These are phyloP conservation scores for Scleropages formosus DNA, from an alignment of 2,797 vertebrate species.

Conservation along the genomic window DNA sequence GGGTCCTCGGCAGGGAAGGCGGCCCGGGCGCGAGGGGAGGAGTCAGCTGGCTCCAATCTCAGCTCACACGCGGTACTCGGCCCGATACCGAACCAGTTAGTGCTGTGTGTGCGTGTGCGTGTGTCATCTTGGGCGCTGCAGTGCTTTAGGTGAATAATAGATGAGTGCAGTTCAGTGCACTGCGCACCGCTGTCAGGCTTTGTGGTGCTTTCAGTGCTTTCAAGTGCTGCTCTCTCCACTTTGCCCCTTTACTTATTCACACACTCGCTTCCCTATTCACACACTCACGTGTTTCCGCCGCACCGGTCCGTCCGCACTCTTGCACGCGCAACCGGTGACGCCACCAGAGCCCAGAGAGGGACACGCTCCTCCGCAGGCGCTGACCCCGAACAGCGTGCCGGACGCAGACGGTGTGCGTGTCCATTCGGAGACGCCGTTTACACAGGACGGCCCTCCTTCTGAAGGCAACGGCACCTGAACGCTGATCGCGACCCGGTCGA, in stretches of 20 bases:
- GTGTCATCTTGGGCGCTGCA: neutral
- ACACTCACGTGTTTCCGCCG: too few relatives aligned
- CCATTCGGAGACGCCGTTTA: too few relatives aligned
- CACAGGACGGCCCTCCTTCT: too few relatives aligned
- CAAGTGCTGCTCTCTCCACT: neutral
- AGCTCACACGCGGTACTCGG: neutral
- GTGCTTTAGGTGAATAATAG: neutral
- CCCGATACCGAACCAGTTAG: neutral
- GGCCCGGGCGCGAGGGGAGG: neutral
- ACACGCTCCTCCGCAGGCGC: too few relatives aligned
- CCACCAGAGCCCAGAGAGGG: too few relatives aligned
- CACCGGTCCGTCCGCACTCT: too few relatives aligned
- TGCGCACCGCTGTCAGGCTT: neutral
- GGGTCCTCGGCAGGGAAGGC: too few relatives aligned
- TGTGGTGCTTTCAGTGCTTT: neutral
- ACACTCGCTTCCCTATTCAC: neutral
- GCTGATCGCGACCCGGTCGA: neutral
- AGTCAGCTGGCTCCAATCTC: neutral
- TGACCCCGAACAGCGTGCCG: too few relatives aligned
- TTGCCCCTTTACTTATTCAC: neutral
- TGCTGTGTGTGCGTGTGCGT: conserved; percentile 13
- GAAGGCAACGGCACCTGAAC: conserved; percentile 4
- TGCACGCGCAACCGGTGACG: too few relatives aligned
- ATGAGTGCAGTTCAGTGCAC: neutral
- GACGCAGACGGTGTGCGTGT: too few relatives aligned